A percentile compares a stretch with the other conserved stretches of the same genome.
Evolutionary conservation across 92 coral and sea anemone genomes (phyloP).

Genomic region (Isaurus tuberculatus): DNA sequence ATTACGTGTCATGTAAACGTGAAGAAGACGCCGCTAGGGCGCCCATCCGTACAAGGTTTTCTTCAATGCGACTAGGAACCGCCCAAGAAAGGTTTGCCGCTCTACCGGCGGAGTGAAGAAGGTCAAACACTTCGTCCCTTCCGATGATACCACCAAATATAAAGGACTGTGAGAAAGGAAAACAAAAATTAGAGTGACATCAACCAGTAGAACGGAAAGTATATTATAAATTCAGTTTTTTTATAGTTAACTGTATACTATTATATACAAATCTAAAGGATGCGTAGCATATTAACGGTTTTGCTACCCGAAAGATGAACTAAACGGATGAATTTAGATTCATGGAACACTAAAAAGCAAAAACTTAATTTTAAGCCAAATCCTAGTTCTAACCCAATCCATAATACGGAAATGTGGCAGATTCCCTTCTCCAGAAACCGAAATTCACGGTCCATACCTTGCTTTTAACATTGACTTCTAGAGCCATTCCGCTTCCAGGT

Average conservation of each 20-base stretch:
- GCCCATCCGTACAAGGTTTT: slow-evolving; percentile 26
- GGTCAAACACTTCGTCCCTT: slow-evolving; percentile 87
- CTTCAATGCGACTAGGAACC: slow-evolving; percentile 32
- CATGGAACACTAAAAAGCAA: too few relatives aligned
- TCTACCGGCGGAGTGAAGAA: slow-evolving; percentile 70
- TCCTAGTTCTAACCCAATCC: neutral
- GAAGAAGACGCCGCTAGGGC: slow-evolving; percentile 34
- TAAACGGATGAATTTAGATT: too few relatives aligned
- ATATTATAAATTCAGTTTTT: neutral
- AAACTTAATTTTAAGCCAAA: too few relatives aligned
- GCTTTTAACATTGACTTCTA: slow-evolving; percentile 75
- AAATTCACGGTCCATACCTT: slow-evolving; percentile 62
- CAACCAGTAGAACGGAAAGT: neutral
- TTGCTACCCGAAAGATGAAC: too few relatives aligned
- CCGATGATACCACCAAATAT: slow-evolving; percentile 91
- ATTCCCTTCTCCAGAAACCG: too few relatives aligned
- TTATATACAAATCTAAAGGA: too few relatives aligned
- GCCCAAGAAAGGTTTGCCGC: slow-evolving; percentile 85
- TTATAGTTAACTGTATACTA: too few relatives aligned
- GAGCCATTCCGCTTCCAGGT: slow-evolving; percentile 97
- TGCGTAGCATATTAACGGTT: too few relatives aligned
- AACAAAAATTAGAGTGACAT: neutral
- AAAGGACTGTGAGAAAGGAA: slow-evolving; percentile 67
- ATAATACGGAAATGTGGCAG: neutral
- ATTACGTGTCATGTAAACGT: slow-evolving; percentile 8